Evolutionary conservation across 2,888 invertebrate genomes (phyloP), one percentile per base, ranked within the genome.

Genomic region (Pycnomerus fuliginosus): DNA sequence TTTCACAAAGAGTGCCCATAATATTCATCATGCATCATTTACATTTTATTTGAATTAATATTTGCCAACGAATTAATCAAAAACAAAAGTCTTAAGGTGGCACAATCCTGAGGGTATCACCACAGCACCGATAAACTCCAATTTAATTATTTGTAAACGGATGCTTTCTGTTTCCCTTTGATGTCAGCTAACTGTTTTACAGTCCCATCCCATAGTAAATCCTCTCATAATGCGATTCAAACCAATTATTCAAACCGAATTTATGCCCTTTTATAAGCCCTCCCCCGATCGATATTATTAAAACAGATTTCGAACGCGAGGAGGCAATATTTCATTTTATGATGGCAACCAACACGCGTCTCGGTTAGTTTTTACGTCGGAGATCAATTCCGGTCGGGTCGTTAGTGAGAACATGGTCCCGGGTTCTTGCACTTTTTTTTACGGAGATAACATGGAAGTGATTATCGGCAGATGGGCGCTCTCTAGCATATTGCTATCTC

Each of bases 391-490:
- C 53, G 46, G 49, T 46, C 49, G 53, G 54, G 50, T 57, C 57
- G 57, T 57, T 57, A 57, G 53, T 48, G 50, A 4, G 24, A 36
- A 22, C 32, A 37, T 43, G 49, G 45, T 5, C 16, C 36, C 35
- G 30, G 31, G 48, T 50, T 48, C 53, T 53, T 52, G 61, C 58
- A 56, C 56, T 62, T 61, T 64, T 62, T 64, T 56, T 58, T 52
- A 55, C 55, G 53, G 57, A 66, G 67, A 67, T 67, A 68, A 67
- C 65, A 62, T 56, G 61, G 62, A 61, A 68, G 68, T 64, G 68
- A 69, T 69, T 68, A 68, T 67, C 67, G 63, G 66, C 67, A 68
- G 68, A 67, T 67, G 68, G 58, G 58, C 49, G 52, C 43, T 51
- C 50, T 46, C 30, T 35, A 28, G 46, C 25, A n/a, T 22, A 52